These are phyloP conservation scores for Bufo bufo DNA, from an alignment of 2,113 vertebrate genomes.

Conservation along the genomic window DNA sequence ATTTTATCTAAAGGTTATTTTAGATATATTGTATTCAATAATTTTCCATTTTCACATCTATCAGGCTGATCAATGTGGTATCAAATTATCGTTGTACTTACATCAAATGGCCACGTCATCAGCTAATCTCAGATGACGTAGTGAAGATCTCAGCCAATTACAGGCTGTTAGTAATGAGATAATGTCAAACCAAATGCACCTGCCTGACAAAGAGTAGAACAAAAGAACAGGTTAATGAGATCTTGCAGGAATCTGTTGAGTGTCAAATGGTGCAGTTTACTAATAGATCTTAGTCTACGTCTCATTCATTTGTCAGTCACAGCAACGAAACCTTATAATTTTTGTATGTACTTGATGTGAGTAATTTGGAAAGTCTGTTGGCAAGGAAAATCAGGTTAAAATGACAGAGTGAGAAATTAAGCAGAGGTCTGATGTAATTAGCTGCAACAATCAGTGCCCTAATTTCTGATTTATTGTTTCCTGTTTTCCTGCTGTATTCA, in stretches of 20 bases:
- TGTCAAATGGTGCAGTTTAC: conserved; percentile 78
- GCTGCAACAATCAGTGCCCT: conserved; percentile 86
- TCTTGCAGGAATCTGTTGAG: conserved; percentile 86
- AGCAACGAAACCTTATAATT: conserved; percentile 81
- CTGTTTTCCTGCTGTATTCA: conserved; percentile 84
- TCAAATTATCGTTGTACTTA: background rate
- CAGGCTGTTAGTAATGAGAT: conserved; percentile 55
- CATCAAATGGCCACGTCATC: conserved; percentile 14
- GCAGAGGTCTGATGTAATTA: conserved; percentile 92
- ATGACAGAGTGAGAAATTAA: conserved; percentile 87
- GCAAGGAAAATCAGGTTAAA: conserved; percentile 84
- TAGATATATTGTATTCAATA: background rate
- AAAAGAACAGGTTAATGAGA: conserved; percentile 78
- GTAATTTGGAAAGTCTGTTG: conserved; percentile 84
- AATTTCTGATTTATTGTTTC: conserved; percentile 95
- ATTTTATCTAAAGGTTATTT: too few species aligned
- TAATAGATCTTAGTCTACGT: conserved; percentile 75
- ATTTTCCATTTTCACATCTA: background rate
- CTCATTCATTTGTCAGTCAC: conserved; percentile 80
- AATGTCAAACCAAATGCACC: conserved; percentile 74
- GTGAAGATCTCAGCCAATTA: conserved; percentile 17
- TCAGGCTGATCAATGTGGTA: background rate
- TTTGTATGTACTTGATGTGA: conserved; percentile 79
- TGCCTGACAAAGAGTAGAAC: conserved; percentile 67
- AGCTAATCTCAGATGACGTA: background rate